Base-by-base conservation (phyloP, 2,113 vertebrate species). In the Gracilinanus agilis region DNA sequence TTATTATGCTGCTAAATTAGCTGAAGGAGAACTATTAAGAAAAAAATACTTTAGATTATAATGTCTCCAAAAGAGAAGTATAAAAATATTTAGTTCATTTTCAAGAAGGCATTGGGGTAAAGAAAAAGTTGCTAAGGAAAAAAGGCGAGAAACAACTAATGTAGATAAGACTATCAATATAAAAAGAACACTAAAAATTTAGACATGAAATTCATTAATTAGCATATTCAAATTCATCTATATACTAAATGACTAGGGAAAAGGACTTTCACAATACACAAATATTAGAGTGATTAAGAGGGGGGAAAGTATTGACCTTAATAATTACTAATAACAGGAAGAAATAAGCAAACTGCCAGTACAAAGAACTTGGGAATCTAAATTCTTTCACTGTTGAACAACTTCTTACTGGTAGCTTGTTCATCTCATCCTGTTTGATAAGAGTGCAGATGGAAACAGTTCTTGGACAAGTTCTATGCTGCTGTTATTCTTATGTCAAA, bases 21-120 rank as follows among this genome's bases (percentile, higher is more conserved):
- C 40, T 95, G 90, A 89, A 49, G n/a, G 27, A 91, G 95, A 49
- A 3, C 89, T 94, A n/a, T 90, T 90, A 96, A 29, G 92, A 90
- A 8, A 95, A 23, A 95, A 92, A 90, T 49, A 96, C 40, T 12
- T n/a, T 44, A 95, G 53, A 54, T 55, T 88, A 90, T 89, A 88
- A 91, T 83, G 40, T 94, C 89, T 67, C 27, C 27, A 54, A 61
- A 90, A 95, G 93, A 61, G 19, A 53, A 53, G 24, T 89, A 49
- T 29, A 1, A 94, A 61, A 53, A 61, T 4, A 53, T 53, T 53
- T 90, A 58, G 19, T 58, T 91, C 58, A 95, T 91, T 55, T 92
- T 94, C 40, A 91, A 92, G 90, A 94, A 23, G 53, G 58, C 5
- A 92, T 58, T 91, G 40, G 91, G 55, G 23, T 0, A 92, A 92